A percentile compares a stretch with the other conserved stretches of the same genome.
Evolutionary conservation across 2,888 invertebrate genomes (phyloP).

Genomic region (Eupelmus urozonus): DNA sequence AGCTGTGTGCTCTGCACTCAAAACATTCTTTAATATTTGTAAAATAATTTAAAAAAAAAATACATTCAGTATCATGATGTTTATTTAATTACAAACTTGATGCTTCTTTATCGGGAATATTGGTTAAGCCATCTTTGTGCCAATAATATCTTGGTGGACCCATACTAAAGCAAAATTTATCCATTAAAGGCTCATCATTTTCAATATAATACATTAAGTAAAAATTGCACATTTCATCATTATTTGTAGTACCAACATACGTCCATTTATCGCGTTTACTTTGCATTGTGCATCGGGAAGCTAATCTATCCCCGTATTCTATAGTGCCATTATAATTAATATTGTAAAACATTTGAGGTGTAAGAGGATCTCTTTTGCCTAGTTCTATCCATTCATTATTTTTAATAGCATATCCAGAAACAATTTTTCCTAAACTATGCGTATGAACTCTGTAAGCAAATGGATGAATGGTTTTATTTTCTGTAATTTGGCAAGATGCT

Average conservation of each 20-base stretch:
- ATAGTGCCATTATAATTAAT: conserved; percentile 83
- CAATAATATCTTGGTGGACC: conserved; percentile 94
- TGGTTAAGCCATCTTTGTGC: conserved; percentile 83
- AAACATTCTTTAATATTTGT: no score
- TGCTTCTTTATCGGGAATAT: conserved; percentile 88
- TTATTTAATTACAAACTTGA: conserved; percentile 79
- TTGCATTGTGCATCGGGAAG: conserved; percentile 95
- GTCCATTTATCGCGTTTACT: conserved; percentile 84
- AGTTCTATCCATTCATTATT: conserved; percentile 86
- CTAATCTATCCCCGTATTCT: conserved; percentile 85
- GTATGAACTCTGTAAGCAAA: conserved; percentile 98
- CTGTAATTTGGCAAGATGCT: conserved; percentile 88
- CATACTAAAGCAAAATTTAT: conserved; percentile 89
- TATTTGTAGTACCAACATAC: conserved; percentile 88
- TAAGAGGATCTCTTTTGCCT: conserved; percentile 91
- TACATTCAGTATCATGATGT: no score
- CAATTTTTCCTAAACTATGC: conserved; percentile 91
- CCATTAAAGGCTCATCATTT: conserved; percentile 84
- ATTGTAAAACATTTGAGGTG: conserved; percentile 97
- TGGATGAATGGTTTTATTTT: conserved; percentile 92
- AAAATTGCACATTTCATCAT: conserved; percentile 97
- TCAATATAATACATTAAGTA: conserved; percentile 96
- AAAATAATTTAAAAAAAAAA: no score
- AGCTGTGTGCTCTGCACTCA: no score
- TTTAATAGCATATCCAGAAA: conserved; percentile 85